Conservation (phyloP, 1,140 invertebrate species). For the Heliconius melpomene region DNA sequence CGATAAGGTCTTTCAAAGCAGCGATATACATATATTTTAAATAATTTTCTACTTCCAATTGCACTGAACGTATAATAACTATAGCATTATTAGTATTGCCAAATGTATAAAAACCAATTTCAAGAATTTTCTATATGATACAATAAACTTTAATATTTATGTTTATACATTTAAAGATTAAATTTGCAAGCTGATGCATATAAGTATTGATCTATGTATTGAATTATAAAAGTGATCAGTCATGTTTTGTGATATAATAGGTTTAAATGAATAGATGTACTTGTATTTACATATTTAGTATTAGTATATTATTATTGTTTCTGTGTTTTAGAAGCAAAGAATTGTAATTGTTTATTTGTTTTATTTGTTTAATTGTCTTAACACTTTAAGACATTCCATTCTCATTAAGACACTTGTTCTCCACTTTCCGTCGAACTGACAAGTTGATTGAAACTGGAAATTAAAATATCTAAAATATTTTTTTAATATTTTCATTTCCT, state of each 20-base stretch:
- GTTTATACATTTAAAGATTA: background rate
- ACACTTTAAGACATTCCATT: too few species aligned
- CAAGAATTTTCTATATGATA: background rate
- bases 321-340: conserved; percentile 48
- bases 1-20: too few species aligned
- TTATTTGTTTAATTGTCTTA: too few species aligned
- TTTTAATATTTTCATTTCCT: too few species aligned
- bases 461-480: too few species aligned
- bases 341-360: too few species aligned
- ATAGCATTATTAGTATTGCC: background rate
- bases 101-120: conserved; percentile 2
- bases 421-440: too few species aligned
- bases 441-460: too few species aligned
- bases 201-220: conserved; percentile 3
- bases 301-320: conserved; percentile 39
- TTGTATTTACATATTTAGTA: conserved; percentile 49
- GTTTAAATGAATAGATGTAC: conserved; percentile 51
- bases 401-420: too few species aligned
- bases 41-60: background rate
- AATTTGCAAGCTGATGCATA: background rate
- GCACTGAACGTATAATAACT: background rate
- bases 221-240: conserved; percentile 57
- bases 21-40: background rate
- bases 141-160: background rate
- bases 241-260: conserved; percentile 75